Percentiles rank a stretch among this genome's conserved stretches.
phyloP scores from a whole-genome alignment of 2,888 invertebrate species.

The Zelleria hepariella region DNA sequence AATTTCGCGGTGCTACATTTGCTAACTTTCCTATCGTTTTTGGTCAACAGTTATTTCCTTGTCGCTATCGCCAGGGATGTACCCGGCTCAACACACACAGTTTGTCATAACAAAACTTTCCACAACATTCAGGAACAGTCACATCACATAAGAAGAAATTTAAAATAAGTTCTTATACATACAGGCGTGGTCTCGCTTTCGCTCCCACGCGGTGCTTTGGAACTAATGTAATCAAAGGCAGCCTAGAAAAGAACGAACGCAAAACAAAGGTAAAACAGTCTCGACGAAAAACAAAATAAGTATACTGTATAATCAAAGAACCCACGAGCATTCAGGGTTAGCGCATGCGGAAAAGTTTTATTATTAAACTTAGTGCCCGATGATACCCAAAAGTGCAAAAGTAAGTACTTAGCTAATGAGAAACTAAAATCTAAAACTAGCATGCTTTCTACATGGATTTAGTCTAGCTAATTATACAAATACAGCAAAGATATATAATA shows the following conservation, averaged over 20 bases:
- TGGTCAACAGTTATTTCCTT: too few relatives aligned
- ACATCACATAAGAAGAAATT: slow-evolving; percentile 19
- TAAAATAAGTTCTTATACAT: slow-evolving; percentile 71
- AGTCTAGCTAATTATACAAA: background rate
- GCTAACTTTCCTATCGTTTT: too few relatives aligned
- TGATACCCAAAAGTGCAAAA: background rate
- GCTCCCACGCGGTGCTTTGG: slow-evolving; percentile 51
- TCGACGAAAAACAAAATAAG: slow-evolving; percentile 17
- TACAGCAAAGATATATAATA: background rate
- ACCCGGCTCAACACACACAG: slow-evolving; percentile 10
- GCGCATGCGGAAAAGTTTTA: slow-evolving; percentile 6
- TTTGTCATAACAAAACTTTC: slow-evolving; percentile 2
- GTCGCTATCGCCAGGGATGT: background rate
- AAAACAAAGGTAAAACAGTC: slow-evolving; percentile 50
- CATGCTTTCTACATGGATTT: too few relatives aligned
- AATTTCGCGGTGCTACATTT: too few relatives aligned
- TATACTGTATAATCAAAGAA: slow-evolving; percentile 17
- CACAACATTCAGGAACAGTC: background rate
- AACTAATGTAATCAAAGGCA: slow-evolving; percentile 72
- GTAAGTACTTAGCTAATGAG: background rate
- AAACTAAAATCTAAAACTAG: background rate
- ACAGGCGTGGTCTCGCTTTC: slow-evolving; percentile 78
- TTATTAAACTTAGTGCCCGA: slow-evolving; percentile 7
- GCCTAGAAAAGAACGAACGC: slow-evolving; percentile 76
- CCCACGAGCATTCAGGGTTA: slow-evolving; percentile 14